Base-by-base conservation (phyloP, 2,888 invertebrate genomes). In the Uropetala carovei region DNA sequence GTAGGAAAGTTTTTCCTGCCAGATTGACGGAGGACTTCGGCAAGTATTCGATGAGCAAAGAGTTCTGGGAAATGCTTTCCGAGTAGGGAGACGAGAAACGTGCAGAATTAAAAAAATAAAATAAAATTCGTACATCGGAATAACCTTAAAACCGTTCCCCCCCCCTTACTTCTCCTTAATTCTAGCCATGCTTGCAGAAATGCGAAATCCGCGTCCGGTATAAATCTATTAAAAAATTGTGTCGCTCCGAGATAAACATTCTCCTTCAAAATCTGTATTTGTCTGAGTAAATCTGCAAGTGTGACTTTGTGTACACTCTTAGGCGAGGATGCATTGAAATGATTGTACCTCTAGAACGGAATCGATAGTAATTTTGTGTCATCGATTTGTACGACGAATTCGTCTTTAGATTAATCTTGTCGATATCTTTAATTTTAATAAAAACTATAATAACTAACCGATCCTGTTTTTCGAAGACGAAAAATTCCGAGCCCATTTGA, bases 41-140 rank as follows among this genome's bases (percentile, higher is more conserved):
- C 75, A 75, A 75, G 75, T 75, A 75, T 75, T 27, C 75, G 75
- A 27, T 27, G 75, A 22, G 75, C 75, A 75, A 75, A 75, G 75
- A 75, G 22, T 75, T 75, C 3, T 27, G 75, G 75, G 27, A 75
- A 75, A 75, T 0, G 27, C 13, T 75, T 18, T 75, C 75, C 13
- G 27, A 75, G 10, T n/a, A 75, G 27, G 22, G 27, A 22, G 75
- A 27, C 11, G 75, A 27, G 27, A 75, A 75, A 75, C 22, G 22
- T 13, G 27, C 27, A 27, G 68, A 68, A 9, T 68, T n/a, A 64
- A 18, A n/a, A 68, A 68, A n/a, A 68, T n/a, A 68, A 3, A 64
- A 64, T n/a, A 16, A 16, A 43, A 43, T 43, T 43, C 75, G 75
- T 10, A 8, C 9, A 13, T 11, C 0, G 68, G 5, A 18, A 13